These are phyloP conservation scores for Anthopleura xanthogrammica DNA, from an alignment of 92 coral and sea anemone genomes.

Conservation along the genomic window DNA sequence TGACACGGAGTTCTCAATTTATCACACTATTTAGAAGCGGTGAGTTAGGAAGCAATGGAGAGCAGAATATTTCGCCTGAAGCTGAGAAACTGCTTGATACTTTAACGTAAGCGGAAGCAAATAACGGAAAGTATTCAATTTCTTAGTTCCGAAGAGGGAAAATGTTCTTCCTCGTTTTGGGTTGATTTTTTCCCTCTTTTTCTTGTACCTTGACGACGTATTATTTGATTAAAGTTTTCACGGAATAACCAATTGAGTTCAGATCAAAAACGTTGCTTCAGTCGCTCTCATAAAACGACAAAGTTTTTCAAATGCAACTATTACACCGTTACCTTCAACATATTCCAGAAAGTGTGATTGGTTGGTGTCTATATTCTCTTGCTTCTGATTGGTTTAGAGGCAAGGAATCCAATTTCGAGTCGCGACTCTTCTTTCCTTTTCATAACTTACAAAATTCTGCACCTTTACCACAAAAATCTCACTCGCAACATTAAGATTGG, in stretches of 20 bases:
- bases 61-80: background rate
- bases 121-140: background rate
- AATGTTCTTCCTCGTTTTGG: background rate
- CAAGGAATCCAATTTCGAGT: too few relatives aligned
- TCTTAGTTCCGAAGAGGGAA: background rate
- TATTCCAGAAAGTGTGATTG: too few relatives aligned
- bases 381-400: too few relatives aligned
- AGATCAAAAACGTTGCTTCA: too few relatives aligned
- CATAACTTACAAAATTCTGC: background rate
- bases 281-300: too few relatives aligned
- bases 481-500: background rate
- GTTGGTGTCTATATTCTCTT: too few relatives aligned
- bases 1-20: constrained; percentile 17
- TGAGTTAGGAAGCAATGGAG: background rate
- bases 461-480: background rate
- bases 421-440: background rate
- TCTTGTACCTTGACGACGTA: too few relatives aligned
- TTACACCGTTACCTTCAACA: too few relatives aligned
- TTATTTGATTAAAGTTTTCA: too few relatives aligned
- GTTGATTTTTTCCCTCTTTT: background rate
- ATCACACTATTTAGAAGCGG: background rate
- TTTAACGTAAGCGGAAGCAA: background rate
- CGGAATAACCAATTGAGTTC: too few relatives aligned
- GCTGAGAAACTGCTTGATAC: background rate
- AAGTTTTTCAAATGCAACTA: too few relatives aligned